Evolutionary conservation across 2,888 invertebrate species (phyloP), one percentile per base, ranked within the genome.

Genomic region (Trichogramma dendrolimi): DNA sequence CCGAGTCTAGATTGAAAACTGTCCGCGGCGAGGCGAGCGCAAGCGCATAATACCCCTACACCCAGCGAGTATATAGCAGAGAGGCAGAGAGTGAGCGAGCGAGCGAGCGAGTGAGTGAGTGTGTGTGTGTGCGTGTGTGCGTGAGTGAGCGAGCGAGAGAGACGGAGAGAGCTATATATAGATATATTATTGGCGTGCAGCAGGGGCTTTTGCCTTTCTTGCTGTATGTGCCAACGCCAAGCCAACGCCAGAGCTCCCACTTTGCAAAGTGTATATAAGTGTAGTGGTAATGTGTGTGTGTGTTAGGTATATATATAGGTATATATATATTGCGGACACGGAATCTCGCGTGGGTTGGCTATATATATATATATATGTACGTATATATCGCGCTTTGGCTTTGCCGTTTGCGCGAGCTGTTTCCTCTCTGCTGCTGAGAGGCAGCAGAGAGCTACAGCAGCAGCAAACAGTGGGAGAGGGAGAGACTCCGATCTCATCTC

Each of bases 41-140:
- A 7, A 14, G 27, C 50, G 5, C 48, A 48, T 48, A 11, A 48
- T 52, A 52, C 41, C 11, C 52, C 27, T 27, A 27, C 41, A 52
- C 40, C 40, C n/a, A 27, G 73, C 74, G 75, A 72, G 72, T 75
- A 71, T 75, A 71, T 72, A 69, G 75, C 68, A 69, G 68, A 67
- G 70, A 69, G 67, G 72, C 67, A 71, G 63, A 58, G 63, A 61
- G 58, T 49, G 40, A 53, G 11, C 1, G 44, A 44, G 51, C 27
- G 42, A 8, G 47, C 39, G 47, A 40, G 63, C 41, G 58, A 42
- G 38, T 55, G 55, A 53, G 43, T 44, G 48, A 50, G 49, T 52
- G 50, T n/a, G 58, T 27, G 50, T 54, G 55, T 39, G 53, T 8
- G 41, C 42, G 49, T 27, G 59, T 43, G 54, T 67, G 72, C 66